Evolutionary conservation across 2,113 vertebrate species (phyloP), one percentile per base, ranked within the genome.

Genomic region (Menidia beryllina): DNA sequence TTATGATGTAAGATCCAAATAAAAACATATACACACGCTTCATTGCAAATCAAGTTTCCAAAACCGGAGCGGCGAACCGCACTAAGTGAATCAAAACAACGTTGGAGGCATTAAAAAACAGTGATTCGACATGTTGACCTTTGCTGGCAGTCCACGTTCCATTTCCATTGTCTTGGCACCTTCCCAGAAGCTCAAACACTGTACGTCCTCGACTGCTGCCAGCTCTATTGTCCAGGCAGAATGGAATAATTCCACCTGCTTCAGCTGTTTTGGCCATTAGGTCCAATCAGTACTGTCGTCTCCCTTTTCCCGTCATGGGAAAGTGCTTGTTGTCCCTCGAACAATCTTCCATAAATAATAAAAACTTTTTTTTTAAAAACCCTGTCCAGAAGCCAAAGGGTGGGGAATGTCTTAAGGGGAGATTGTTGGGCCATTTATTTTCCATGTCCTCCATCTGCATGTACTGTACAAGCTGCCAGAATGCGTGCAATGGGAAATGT

Each of bases 251-350:
- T 77, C 50, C 72, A 91, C 90, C 86, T 89, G 79, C 70, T 86
- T 90, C 68, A 86, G 82, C 86, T 88, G 89, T 88, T 93, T 89
- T 82, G 57, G 24, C 65, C 70, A 84, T 94, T 67, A 91, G 36
- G 39, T 20, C 71, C 72, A 92, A 90, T 93, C 89, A 90, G 77
- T 51, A 30, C 52, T 57, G 77, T 75, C 55, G 24, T 75, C 63
- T 71, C 64, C 50, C 69, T 83, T 41, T 93, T 92, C 91, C 90
- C 88, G 83, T 75, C 84, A 69, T 91, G 86, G 87, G 80, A 92
- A 89, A 88, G 69, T 69, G 30, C 65, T 20, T 2, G 48, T 59
- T 7, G 17, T 24, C 48, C 53, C 53, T 71, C 68, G 58, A 89
- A 88, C 34, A 66, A 77, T 72, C 75, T 57, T 51, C 5, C 20